phyloP scores from a whole-genome alignment of 2,113 vertebrate genomes.

The Nerophis ophidion region DNA sequence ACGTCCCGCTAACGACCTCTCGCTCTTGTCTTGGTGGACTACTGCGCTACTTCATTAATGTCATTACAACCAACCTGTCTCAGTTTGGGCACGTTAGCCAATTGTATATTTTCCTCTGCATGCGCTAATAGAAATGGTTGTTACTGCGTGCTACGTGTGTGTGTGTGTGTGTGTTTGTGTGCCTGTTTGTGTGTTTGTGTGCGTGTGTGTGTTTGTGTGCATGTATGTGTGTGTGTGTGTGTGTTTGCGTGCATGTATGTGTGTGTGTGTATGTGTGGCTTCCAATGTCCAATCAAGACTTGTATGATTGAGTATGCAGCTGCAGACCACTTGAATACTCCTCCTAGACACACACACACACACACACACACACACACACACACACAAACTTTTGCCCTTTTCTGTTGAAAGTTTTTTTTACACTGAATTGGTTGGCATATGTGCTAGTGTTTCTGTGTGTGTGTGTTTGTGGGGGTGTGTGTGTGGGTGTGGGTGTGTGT shows the following conservation, averaged over 20 bases:
- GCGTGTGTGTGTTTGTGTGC: background rate
- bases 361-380: slow-evolving; percentile 5
- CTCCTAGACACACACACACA: background rate
- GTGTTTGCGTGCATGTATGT: background rate
- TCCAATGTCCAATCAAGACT: slow-evolving; percentile 13
- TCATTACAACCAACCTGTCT: too few relatives aligned
- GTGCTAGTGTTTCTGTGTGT: background rate
- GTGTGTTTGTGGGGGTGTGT: slow-evolving; percentile 29
- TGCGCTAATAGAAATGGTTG: too few relatives aligned
- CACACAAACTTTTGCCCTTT: slow-evolving; percentile 5
- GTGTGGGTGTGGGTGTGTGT: slow-evolving; percentile 1
- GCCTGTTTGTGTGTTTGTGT: background rate
- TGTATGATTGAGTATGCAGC: slow-evolving; percentile 55
- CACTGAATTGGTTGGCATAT: slow-evolving; percentile 11
- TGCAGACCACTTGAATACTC: slow-evolving; percentile 45
- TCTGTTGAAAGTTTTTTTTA: slow-evolving; percentile 20
- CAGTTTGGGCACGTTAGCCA: too few relatives aligned
- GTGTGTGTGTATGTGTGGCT: slow-evolving; percentile 1
- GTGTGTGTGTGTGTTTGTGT: too few relatives aligned
- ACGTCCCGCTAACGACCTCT: too few relatives aligned
- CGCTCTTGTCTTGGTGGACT: too few relatives aligned
- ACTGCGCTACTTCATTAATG: too few relatives aligned
- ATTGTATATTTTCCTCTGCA: too few relatives aligned
- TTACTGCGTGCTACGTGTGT: too few relatives aligned
- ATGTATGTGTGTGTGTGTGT: background rate